Percentiles rank a stretch among this genome's conserved stretches.
These are phyloP conservation scores for Sitophilus oryzae DNA, from an alignment of 1,140 invertebrate species.

Conservation along the genomic window DNA sequence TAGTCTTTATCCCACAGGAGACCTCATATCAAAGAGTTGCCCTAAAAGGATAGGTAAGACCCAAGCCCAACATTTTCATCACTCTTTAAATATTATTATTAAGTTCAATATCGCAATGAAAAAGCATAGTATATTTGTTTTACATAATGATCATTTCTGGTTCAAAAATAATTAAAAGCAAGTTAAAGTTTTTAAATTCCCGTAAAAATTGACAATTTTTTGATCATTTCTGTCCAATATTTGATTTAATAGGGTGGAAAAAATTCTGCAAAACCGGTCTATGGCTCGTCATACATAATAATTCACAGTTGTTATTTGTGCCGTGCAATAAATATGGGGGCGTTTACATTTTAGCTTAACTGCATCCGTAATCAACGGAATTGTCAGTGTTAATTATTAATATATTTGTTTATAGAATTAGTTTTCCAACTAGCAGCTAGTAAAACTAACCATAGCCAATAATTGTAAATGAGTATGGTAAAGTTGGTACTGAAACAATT, in stretches of 20 bases:
- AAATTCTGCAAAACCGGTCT: too few species aligned
- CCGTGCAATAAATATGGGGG: neutral
- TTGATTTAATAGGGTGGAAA: too few species aligned
- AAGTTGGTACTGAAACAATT: neutral
- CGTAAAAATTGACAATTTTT: too few species aligned
- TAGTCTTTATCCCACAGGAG: constrained; percentile 7
- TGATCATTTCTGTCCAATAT: too few species aligned
- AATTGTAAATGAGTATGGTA: neutral
- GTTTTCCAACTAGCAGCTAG: constrained; percentile 3
- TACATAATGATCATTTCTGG: too few species aligned
- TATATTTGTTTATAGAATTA: constrained; percentile 6
- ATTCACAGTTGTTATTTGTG: neutral
- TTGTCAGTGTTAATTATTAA: constrained; percentile 4
- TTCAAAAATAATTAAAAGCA: too few species aligned
- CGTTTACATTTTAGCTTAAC: constrained; percentile 1
- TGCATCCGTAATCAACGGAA: constrained; percentile 1
- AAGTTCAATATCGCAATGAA: too few species aligned
- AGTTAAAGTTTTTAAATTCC: too few species aligned
- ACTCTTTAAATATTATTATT: neutral
- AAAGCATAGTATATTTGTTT: too few species aligned
- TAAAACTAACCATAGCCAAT: neutral
- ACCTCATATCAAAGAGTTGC: constrained; percentile 14
- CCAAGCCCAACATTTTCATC: neutral
- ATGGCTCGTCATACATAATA: neutral
- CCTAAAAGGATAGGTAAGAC: constrained; percentile 9